phyloP scores from a whole-genome alignment of 1,140 invertebrate species.

The Drosophila ananassae region DNA sequence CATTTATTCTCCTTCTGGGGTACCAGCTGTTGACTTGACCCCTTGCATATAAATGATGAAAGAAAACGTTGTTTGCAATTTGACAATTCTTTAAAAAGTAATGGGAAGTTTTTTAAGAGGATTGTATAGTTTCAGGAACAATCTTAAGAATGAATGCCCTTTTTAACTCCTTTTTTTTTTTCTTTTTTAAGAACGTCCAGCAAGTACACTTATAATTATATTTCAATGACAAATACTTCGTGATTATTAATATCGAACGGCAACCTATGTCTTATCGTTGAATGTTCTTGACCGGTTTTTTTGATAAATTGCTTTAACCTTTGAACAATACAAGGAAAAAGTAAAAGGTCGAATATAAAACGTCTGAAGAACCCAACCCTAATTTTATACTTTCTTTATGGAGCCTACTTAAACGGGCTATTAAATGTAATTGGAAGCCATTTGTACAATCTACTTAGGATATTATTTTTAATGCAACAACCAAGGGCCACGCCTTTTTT shows the following conservation, averaged over 20 bases:
- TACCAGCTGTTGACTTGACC: conserved; percentile 4
- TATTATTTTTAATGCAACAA: conserved; percentile 74
- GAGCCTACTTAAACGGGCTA: conserved; percentile 57
- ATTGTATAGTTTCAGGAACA: neutral
- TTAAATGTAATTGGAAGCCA: conserved; percentile 78
- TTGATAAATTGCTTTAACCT: conserved; percentile 60
- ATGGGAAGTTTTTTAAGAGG: neutral
- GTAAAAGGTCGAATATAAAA: conserved; percentile 2
- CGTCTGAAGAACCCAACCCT: conserved; percentile 22
- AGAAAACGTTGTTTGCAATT: conserved; percentile 1
- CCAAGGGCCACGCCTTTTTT: conserved; percentile 1
- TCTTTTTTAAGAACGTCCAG: neutral
- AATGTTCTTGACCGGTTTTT: conserved; percentile 46
- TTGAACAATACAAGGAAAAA: conserved; percentile 8
- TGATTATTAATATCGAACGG: conserved; percentile 2
- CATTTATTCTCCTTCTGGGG: neutral
- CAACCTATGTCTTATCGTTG: conserved; percentile 12
- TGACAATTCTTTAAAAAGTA: neutral
- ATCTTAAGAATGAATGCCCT: neutral
- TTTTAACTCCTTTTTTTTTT: neutral
- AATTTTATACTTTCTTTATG: conserved; percentile 48
- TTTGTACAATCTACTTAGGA: conserved; percentile 79
- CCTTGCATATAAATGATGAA: conserved; percentile 7
- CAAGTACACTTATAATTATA: conserved; percentile 11
- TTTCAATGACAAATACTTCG: conserved; percentile 1